These are phyloP conservation scores for Notodonta dromedarius DNA, from an alignment of 2,888 invertebrate species.

Conservation along the genomic window DNA sequence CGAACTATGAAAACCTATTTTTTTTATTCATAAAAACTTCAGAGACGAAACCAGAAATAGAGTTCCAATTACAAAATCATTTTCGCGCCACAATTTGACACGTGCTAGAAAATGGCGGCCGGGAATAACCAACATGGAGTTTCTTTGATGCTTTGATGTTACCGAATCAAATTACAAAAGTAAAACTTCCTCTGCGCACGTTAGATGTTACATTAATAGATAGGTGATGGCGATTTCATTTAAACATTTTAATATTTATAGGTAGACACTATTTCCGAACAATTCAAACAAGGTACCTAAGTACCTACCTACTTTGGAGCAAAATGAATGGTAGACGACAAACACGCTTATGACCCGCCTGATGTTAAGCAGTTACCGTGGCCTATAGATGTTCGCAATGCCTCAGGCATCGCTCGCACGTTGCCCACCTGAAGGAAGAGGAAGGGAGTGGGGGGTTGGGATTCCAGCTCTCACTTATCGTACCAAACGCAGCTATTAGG, in stretches of 20 bases:
- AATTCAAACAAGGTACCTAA: background rate
- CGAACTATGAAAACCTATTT: too few relatives aligned
- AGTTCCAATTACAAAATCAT: slow-evolving; percentile 36
- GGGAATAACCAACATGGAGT: slow-evolving; percentile 50
- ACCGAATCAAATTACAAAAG: slow-evolving; percentile 76
- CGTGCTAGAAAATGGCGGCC: slow-evolving; percentile 49
- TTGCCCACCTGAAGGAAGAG: too few relatives aligned
- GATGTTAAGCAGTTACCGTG: too few relatives aligned
- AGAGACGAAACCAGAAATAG: slow-evolving; percentile 23
- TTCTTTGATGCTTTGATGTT: slow-evolving; percentile 76
- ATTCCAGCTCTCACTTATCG: too few relatives aligned
- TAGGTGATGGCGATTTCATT: slow-evolving; percentile 23
- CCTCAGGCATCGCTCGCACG: too few relatives aligned
- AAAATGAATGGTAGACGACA: too few relatives aligned
- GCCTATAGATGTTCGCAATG: too few relatives aligned
- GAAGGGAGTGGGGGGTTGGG: too few relatives aligned
- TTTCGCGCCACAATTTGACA: slow-evolving; percentile 57
- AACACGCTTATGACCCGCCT: too few relatives aligned
- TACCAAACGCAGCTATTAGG: too few relatives aligned
- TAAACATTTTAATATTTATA: slow-evolving; percentile 20
- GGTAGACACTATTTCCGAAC: background rate
- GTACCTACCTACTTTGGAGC: too few relatives aligned
- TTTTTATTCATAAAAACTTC: background rate
- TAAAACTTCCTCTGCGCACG: slow-evolving; percentile 48
- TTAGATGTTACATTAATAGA: slow-evolving; percentile 42